These are phyloP conservation scores for Cremastobaeus sp. DNA, from an alignment of 2,888 invertebrate genomes.

Conservation along the genomic window DNA sequence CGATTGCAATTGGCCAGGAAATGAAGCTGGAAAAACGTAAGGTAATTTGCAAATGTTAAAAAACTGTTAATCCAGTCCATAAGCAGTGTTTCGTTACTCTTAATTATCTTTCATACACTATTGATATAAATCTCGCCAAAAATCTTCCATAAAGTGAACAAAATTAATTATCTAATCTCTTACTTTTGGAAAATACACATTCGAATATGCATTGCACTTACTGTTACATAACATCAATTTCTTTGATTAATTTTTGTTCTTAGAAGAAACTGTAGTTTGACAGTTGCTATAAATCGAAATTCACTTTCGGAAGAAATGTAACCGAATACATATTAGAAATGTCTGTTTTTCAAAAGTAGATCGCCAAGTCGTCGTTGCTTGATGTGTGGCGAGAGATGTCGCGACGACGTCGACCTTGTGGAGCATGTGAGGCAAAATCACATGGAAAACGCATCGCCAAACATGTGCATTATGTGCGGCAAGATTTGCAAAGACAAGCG, in stretches of 20 bases:
- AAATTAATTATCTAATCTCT: conserved; percentile 10
- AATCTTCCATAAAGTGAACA: conserved; percentile 34
- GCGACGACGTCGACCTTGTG: conserved; percentile 82
- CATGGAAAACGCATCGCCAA: conserved; percentile 82
- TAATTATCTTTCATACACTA: too few species aligned
- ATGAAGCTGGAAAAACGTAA: too few species aligned
- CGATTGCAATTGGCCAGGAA: too few species aligned
- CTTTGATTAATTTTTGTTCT: conserved; percentile 13
- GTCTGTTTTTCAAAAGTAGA: conserved; percentile 66
- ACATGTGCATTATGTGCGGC: conserved; percentile 84
- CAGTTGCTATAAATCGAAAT: too few species aligned
- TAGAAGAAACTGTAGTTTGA: too few species aligned
- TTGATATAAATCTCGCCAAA: conserved; percentile 8
- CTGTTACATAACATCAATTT: background rate
- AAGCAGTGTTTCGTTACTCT: too few species aligned
- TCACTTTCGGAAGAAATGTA: conserved; percentile 50
- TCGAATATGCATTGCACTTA: conserved; percentile 7
- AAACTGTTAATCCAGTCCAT: too few species aligned
- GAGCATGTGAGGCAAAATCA: conserved; percentile 83
- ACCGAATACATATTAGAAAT: conserved; percentile 57
- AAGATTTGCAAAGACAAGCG: conserved; percentile 84
- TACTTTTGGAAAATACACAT: conserved; percentile 45
- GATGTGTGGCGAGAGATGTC: conserved; percentile 83
- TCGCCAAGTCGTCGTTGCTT: conserved; percentile 80
- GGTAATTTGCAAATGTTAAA: too few species aligned